phyloP scores from a whole-genome alignment of 2,888 invertebrate species.

The Phlogophora meticulosa region DNA sequence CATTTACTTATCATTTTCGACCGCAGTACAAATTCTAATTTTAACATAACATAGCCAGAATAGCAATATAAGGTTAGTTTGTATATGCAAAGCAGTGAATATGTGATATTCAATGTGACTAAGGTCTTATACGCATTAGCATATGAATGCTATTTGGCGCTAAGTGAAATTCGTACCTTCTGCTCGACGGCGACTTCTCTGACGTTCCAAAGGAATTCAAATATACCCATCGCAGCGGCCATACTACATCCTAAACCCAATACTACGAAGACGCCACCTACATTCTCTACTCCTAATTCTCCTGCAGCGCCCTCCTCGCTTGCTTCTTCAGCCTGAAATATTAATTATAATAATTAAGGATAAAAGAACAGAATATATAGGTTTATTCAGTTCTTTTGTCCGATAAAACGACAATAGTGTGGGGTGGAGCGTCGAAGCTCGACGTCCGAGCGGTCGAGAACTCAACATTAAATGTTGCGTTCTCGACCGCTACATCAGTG shows the following conservation, averaged over 20 bases:
- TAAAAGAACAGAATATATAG: not conserved
- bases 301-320: slow-evolving; percentile 84
- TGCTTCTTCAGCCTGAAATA: slow-evolving; percentile 76
- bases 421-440: too few species aligned
- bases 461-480: too few species aligned
- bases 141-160: slow-evolving; percentile 51
- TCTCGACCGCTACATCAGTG: too few species aligned
- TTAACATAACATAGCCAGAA: slow-evolving; percentile 23
- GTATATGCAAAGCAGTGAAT: slow-evolving; percentile 32
- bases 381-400: too few species aligned
- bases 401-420: too few species aligned
- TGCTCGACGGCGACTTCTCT: slow-evolving; percentile 95
- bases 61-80: slow-evolving; percentile 15
- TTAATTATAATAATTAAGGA: not conserved
- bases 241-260: slow-evolving; percentile 94
- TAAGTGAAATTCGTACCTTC: slow-evolving; percentile 89
- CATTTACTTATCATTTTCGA: slow-evolving; percentile 4
- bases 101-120: slow-evolving; percentile 28
- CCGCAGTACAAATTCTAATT: slow-evolving; percentile 1
- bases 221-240: slow-evolving; percentile 94
- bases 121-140: slow-evolving; percentile 37
- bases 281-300: slow-evolving; percentile 95
- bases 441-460: too few species aligned
- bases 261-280: slow-evolving; percentile 98
- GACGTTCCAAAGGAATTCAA: slow-evolving; percentile 98